Evolutionary conservation across 2,113 vertebrate species (phyloP).

Genomic region (Oriolus oriolus): DNA sequence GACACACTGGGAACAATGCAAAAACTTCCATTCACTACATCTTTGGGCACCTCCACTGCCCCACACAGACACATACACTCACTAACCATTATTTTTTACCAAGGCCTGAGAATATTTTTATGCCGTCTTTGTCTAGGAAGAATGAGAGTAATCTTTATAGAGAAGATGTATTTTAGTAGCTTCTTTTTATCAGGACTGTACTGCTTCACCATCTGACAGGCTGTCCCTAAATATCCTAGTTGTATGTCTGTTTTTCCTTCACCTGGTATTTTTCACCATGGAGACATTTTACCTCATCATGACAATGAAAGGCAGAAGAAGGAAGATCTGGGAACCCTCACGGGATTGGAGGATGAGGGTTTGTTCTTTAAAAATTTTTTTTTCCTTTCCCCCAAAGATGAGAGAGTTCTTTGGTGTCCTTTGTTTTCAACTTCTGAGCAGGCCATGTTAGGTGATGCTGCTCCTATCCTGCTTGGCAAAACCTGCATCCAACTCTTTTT

Average conservation of each 20-base stretch:
- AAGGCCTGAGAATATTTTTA: not conserved
- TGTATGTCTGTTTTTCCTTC: not conserved
- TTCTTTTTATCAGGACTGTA: not conserved
- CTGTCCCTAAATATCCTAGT: not conserved
- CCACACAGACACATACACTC: not conserved
- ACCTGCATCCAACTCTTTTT: not conserved
- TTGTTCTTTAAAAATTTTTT: not conserved
- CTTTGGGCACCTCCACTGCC: not conserved
- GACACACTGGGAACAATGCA: not conserved
- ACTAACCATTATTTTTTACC: not conserved
- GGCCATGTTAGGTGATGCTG: not conserved
- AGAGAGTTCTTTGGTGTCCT: not conserved
- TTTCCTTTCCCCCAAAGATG: not conserved
- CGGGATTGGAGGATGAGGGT: not conserved
- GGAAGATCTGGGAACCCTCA: not conserved
- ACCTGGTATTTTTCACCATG: not conserved
- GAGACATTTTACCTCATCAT: not conserved
- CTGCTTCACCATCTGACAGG: not conserved
- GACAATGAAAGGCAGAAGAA: not conserved
- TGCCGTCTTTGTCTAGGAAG: not conserved
- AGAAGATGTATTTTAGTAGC: not conserved
- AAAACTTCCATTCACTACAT: not conserved
- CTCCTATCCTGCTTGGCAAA: not conserved
- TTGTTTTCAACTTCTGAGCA: not conserved
- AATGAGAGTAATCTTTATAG: not conserved